phyloP scores from a whole-genome alignment of 2,888 invertebrate genomes.

The Tethea ocularis region DNA sequence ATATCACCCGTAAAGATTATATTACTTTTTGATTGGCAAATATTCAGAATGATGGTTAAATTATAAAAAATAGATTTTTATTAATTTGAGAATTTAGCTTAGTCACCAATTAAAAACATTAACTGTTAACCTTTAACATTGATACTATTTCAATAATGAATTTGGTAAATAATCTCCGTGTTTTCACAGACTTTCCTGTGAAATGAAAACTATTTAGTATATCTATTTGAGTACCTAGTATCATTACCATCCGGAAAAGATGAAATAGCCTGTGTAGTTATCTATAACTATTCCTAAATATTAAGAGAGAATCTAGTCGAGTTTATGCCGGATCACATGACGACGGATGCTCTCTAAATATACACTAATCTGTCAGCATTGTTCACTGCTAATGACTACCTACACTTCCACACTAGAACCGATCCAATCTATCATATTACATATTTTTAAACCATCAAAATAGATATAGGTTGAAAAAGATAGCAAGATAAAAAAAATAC shows the following conservation, averaged over 20 bases:
- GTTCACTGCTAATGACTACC: slow-evolving; percentile 33
- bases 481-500: too few species aligned
- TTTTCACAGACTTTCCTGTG: not conserved
- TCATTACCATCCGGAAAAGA: not conserved
- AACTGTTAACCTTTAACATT: too few species aligned
- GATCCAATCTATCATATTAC: not conserved
- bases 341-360: slow-evolving; percentile 43
- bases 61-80: too few species aligned
- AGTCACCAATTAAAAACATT: too few species aligned
- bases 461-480: not conserved
- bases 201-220: not conserved
- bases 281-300: slow-evolving; percentile 19
- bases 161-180: not conserved
- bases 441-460: not conserved
- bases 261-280: not conserved
- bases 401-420: slow-evolving; percentile 19
- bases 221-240: not conserved
- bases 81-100: too few species aligned
- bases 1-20: too few species aligned
- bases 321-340: slow-evolving; percentile 21
- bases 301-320: slow-evolving; percentile 17
- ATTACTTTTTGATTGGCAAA: too few species aligned
- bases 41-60: too few species aligned
- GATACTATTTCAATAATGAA: not conserved
- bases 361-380: slow-evolving; percentile 39